Evolutionary conservation across 1,140 invertebrate genomes (phyloP).

Genomic region (Macrostomum lignano): DNA sequence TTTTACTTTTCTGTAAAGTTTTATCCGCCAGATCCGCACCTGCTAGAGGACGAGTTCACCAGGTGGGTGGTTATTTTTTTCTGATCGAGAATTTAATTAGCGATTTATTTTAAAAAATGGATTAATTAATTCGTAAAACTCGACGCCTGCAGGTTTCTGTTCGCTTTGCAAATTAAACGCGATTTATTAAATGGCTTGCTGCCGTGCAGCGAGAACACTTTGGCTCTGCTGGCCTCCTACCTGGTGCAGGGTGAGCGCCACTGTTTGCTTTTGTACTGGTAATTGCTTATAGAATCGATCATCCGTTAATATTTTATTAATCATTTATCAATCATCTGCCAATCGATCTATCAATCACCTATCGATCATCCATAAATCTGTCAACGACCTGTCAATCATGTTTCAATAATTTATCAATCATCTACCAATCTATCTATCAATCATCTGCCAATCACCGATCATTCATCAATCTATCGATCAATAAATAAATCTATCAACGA

Average conservation of each 20-base stretch:
- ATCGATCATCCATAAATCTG: no score
- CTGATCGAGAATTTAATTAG: neutral
- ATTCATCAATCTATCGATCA: no score
- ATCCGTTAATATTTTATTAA: no score
- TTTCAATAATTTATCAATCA: no score
- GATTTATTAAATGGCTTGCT: conserved; percentile 63
- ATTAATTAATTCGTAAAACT: neutral
- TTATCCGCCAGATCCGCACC: conserved; percentile 83
- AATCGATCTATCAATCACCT: no score
- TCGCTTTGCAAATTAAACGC: conserved; percentile 81
- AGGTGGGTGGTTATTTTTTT: conserved; percentile 30
- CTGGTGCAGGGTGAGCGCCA: conserved; percentile 76
- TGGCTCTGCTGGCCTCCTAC: conserved; percentile 83
- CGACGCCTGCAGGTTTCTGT: conserved; percentile 41
- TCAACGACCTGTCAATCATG: no score
- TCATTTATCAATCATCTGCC: no score
- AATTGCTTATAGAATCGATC: no score
- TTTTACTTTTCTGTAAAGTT: conserved; percentile 52
- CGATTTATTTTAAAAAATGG: neutral
- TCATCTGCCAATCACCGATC: no score
- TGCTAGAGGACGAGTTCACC: conserved; percentile 91
- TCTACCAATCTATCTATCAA: no score
- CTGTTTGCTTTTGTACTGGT: no score
- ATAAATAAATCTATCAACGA: no score
- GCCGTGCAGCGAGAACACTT: conserved; percentile 88